phyloP scores from a whole-genome alignment of 2,888 invertebrate genomes.

The Epinotia ramella region DNA sequence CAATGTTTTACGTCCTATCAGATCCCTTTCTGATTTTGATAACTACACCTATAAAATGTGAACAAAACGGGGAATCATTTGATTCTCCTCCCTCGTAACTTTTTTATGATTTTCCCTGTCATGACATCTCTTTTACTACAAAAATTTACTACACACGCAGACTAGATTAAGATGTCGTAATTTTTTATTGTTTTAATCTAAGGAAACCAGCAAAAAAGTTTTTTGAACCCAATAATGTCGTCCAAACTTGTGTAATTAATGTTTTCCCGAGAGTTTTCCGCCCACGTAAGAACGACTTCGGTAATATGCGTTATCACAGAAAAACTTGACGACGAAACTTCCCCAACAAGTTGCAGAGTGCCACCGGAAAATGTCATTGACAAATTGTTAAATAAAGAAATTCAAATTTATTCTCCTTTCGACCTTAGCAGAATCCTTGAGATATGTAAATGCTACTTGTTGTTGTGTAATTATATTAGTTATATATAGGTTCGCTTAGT shows the following conservation, averaged over 20 bases:
- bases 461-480: conserved; percentile 35
- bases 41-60: conserved; percentile 39
- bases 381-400: conserved; percentile 53
- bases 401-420: conserved; percentile 44
- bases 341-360: conserved; percentile 53
- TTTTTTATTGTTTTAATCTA: conserved; percentile 9
- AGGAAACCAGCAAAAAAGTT: conserved; percentile 11
- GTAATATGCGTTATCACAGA: conserved; percentile 54
- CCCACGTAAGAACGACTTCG: conserved; percentile 54
- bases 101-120: conserved; percentile 32
- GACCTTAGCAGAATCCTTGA: conserved; percentile 41
- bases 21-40: conserved; percentile 38
- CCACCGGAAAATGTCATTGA: conserved; percentile 55
- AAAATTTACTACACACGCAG: conserved; percentile 12
- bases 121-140: conserved; percentile 27
- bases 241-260: conserved; percentile 61
- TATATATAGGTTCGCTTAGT: conserved; percentile 26
- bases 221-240: conserved; percentile 31
- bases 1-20: conserved; percentile 41
- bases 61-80: conserved; percentile 26
- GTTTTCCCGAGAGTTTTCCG: conserved; percentile 60
- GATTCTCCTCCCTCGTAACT: conserved; percentile 32
- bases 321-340: conserved; percentile 51
- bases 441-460: conserved; percentile 27
- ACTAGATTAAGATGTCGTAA: not conserved